Evolutionary conservation across 2,888 invertebrate genomes (phyloP).

Genomic region (Cotesia congregata): DNA sequence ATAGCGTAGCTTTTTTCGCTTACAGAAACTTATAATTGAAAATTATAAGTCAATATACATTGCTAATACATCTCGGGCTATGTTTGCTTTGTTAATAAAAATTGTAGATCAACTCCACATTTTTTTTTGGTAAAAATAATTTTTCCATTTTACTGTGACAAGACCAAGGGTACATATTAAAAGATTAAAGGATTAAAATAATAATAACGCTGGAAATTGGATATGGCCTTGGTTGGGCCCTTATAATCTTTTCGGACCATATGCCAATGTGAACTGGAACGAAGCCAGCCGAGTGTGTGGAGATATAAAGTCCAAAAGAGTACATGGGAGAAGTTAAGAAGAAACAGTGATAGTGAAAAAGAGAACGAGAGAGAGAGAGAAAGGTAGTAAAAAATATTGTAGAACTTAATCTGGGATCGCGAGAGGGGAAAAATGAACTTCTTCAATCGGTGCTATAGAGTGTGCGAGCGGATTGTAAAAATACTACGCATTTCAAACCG

Average conservation of each 20-base stretch:
- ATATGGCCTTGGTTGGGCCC: slow-evolving; percentile 60
- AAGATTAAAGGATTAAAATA: slow-evolving; percentile 63
- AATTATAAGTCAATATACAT: background rate
- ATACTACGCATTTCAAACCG: slow-evolving; percentile 45
- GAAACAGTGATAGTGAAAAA: slow-evolving; percentile 6
- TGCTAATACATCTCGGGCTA: background rate
- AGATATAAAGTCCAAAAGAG: background rate
- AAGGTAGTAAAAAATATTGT: slow-evolving; percentile 56
- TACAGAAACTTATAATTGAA: background rate
- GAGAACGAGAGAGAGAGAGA: slow-evolving; percentile 7
- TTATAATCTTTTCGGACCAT: slow-evolving; percentile 66
- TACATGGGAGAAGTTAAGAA: slow-evolving; percentile 15
- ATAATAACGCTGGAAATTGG: slow-evolving; percentile 67
- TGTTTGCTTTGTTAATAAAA: background rate
- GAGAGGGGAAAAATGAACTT: slow-evolving; percentile 61
- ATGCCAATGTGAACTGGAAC: slow-evolving; percentile 62
- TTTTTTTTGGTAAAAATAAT: slow-evolving; percentile 29
- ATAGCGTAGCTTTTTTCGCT: too few relatives aligned
- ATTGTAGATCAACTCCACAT: background rate
- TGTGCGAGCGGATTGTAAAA: slow-evolving; percentile 32
- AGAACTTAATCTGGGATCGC: slow-evolving; percentile 63
- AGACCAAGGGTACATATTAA: slow-evolving; percentile 42
- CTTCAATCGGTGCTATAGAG: slow-evolving; percentile 60
- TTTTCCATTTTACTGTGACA: slow-evolving; percentile 41
- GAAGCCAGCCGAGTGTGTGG: slow-evolving; percentile 59